These are phyloP conservation scores for Mercenaria mercenaria DNA, from an alignment of 1,140 invertebrate species.

Conservation along the genomic window DNA sequence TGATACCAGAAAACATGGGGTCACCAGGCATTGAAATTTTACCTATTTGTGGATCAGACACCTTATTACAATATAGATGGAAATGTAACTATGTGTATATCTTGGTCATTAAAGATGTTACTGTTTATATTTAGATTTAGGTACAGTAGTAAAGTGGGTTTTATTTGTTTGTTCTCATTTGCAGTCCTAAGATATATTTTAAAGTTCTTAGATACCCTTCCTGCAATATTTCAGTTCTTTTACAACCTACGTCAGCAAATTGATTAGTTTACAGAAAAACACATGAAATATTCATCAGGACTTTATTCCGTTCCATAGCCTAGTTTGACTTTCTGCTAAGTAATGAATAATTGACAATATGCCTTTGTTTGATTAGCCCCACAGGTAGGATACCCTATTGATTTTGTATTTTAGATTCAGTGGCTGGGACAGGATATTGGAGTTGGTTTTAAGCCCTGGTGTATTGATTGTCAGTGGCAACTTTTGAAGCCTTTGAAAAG, in stretches of 20 bases:
- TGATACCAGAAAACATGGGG: no score
- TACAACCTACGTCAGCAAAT: background rate
- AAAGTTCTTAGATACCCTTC: background rate
- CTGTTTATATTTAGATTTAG: no score
- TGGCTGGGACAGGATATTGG: conserved; percentile 23
- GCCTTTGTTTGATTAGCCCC: conserved; percentile 53
- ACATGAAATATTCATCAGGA: conserved; percentile 61
- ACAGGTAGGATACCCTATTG: conserved; percentile 30
- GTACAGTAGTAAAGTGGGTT: no score
- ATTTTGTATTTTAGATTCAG: background rate
- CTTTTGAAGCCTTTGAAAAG: background rate
- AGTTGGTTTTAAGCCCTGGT: background rate
- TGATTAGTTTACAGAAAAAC: conserved; percentile 48
- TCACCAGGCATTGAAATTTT: no score
- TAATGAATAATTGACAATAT: conserved; percentile 40
- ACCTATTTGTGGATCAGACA: no score
- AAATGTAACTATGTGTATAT: no score
- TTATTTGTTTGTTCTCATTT: no score
- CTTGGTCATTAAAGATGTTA: no score
- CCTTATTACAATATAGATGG: no score
- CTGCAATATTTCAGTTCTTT: background rate
- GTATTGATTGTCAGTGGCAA: conserved; percentile 14
- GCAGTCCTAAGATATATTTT: background rate
- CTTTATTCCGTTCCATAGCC: conserved; percentile 26
- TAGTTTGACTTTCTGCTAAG: conserved; percentile 16